Evolutionary conservation across 92 coral and sea anemone genomes (phyloP).

Genomic region (Bergia puertoricense): DNA sequence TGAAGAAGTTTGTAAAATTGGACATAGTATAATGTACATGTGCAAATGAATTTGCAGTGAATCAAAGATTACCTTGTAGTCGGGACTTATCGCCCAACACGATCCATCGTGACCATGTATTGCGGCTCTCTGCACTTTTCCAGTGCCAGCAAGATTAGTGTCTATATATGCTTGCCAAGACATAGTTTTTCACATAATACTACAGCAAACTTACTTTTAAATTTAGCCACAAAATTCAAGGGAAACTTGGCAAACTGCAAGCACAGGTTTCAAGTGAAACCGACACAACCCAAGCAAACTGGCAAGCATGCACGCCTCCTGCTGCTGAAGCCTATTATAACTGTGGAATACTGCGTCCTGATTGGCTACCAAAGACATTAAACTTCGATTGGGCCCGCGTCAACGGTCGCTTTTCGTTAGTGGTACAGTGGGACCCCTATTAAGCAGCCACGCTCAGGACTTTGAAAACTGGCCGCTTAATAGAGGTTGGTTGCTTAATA

Average conservation of each 20-base stretch:
- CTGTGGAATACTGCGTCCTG: conserved; percentile 26
- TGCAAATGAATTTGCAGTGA: not conserved
- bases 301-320: not conserved
- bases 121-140: conserved; percentile 74
- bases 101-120: conserved; percentile 79
- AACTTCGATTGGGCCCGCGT: too few relatives aligned
- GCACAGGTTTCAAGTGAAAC: conserved; percentile 1
- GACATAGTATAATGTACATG: not conserved
- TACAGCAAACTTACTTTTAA: not conserved
- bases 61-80: conserved; percentile 59
- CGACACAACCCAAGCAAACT: conserved; percentile 28
- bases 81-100: conserved; percentile 76
- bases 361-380: conserved; percentile 37
- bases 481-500: too few relatives aligned
- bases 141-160: conserved; percentile 66
- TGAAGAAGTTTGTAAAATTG: not conserved
- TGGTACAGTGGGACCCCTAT: too few relatives aligned
- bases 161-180: conserved; percentile 87
- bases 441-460: too few relatives aligned
- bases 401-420: too few relatives aligned
- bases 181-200: conserved; percentile 46
- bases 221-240: not conserved
- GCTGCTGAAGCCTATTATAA: conserved; percentile 45
- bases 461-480: too few relatives aligned
- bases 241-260: not conserved